Evolutionary conservation across 2,113 vertebrate genomes (phyloP).

Genomic region (Lethenteron reissneri): DNA sequence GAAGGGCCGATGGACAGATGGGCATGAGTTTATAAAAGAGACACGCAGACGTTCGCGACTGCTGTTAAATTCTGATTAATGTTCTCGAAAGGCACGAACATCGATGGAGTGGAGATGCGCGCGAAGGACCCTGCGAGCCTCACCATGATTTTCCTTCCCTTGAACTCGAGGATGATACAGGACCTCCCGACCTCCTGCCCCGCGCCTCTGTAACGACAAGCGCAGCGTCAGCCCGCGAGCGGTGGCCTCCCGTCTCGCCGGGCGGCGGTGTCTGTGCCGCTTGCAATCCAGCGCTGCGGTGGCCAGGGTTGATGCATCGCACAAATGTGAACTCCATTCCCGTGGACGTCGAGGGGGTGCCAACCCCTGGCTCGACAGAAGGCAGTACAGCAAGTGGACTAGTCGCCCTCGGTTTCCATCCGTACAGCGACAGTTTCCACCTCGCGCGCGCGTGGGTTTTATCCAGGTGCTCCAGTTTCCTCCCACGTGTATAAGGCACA

Average conservation of each 20-base stretch:
- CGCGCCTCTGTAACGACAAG: constrained; percentile 44
- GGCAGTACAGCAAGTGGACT: neutral
- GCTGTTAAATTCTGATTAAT: too few species aligned
- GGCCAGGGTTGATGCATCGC: neutral
- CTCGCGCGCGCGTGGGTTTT: too few species aligned
- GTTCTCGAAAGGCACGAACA: too few species aligned
- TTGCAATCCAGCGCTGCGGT: neutral
- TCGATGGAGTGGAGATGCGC: too few species aligned
- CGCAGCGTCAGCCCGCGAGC: neutral
- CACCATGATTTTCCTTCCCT: constrained; percentile 98
- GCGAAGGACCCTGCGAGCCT: constrained; percentile 7
- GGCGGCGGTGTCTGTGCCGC: neutral
- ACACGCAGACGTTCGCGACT: too few species aligned
- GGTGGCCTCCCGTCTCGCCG: neutral
- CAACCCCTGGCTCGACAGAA: neutral
- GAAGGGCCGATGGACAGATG: too few species aligned
- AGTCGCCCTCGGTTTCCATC: too few species aligned
- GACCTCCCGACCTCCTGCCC: constrained; percentile 92
- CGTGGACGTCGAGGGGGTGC: neutral
- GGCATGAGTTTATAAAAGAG: too few species aligned
- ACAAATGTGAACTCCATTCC: constrained; percentile 5
- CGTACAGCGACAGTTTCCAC: too few species aligned
- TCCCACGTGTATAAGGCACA: too few species aligned
- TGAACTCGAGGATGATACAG: constrained; percentile 92
- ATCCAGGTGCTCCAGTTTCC: too few species aligned